Evolutionary conservation across 2,113 vertebrate genomes (phyloP).

Genomic region (Xiphorhynchus elegans): DNA sequence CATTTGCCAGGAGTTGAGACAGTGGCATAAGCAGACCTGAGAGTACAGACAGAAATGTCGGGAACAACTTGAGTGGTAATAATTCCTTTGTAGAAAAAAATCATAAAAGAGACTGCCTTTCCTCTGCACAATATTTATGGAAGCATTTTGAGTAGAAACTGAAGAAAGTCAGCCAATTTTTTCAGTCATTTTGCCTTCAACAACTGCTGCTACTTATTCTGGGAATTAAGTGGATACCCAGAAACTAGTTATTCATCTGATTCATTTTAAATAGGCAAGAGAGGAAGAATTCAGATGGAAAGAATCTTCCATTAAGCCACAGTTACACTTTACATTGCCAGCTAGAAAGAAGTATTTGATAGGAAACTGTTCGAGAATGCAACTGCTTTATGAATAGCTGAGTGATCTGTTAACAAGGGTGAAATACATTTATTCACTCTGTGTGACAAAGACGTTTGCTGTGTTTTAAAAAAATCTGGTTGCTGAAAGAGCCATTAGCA

Average conservation of each 20-base stretch:
- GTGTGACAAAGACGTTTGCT: not conserved
- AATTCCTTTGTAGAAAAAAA: not conserved
- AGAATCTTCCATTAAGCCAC: not conserved
- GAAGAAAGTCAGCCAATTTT: not conserved
- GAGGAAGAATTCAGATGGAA: not conserved
- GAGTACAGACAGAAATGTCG: not conserved
- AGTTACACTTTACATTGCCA: not conserved
- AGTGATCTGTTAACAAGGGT: not conserved
- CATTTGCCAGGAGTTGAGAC: not conserved
- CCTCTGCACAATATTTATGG: not conserved
- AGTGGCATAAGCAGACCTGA: not conserved
- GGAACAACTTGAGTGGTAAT: not conserved
- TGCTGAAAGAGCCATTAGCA: not conserved
- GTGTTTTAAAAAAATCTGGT: not conserved
- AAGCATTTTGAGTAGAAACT: not conserved
- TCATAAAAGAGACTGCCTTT: not conserved
- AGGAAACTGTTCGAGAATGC: not conserved
- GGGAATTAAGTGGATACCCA: not conserved
- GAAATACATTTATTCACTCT: not conserved
- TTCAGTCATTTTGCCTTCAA: not conserved
- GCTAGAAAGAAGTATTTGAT: not conserved
- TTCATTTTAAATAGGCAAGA: not conserved
- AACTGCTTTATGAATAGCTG: not conserved
- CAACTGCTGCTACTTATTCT: not conserved
- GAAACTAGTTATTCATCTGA: slow-evolving; percentile 19